These are phyloP conservation scores for Cheilosia urbana DNA, from an alignment of 2,888 invertebrate genomes.

Conservation along the genomic window DNA sequence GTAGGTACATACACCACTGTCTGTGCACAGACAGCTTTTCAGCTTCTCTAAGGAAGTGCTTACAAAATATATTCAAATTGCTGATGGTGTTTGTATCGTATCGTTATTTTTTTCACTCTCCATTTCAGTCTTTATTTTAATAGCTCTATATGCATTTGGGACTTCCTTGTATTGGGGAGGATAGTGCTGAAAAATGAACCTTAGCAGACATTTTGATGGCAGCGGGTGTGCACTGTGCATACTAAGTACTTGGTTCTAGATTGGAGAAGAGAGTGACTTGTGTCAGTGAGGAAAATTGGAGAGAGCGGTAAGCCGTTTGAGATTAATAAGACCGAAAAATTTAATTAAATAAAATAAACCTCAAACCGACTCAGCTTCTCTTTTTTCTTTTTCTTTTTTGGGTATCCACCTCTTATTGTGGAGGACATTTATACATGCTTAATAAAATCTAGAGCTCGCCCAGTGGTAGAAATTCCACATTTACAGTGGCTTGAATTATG, in stretches of 20 bases:
- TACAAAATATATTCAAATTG: slow-evolving; percentile 53
- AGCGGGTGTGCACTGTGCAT: not conserved
- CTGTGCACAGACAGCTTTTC: slow-evolving; percentile 13
- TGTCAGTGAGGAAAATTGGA: not conserved
- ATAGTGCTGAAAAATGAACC: not conserved
- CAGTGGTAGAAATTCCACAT: no score
- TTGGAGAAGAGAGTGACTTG: not conserved
- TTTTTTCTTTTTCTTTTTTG: no score
- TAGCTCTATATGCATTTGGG: slow-evolving; percentile 1
- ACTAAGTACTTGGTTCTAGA: not conserved
- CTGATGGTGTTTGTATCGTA: slow-evolving; percentile 17
- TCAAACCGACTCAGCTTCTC: no score
- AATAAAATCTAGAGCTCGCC: no score
- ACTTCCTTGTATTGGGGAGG: not conserved
- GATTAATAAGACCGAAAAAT: no score
- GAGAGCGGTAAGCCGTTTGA: not conserved
- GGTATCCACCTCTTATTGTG: no score
- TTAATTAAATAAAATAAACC: no score
- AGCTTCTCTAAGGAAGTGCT: slow-evolving; percentile 32
- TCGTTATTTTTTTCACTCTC: slow-evolving; percentile 7
- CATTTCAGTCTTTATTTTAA: slow-evolving; percentile 2
- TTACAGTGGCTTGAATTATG: no score
- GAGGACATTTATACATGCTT: no score
- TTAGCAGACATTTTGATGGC: not conserved
- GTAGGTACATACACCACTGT: not conserved